Base-by-base conservation (phyloP, 2,888 invertebrate genomes). In the Tholera decimalis region DNA sequence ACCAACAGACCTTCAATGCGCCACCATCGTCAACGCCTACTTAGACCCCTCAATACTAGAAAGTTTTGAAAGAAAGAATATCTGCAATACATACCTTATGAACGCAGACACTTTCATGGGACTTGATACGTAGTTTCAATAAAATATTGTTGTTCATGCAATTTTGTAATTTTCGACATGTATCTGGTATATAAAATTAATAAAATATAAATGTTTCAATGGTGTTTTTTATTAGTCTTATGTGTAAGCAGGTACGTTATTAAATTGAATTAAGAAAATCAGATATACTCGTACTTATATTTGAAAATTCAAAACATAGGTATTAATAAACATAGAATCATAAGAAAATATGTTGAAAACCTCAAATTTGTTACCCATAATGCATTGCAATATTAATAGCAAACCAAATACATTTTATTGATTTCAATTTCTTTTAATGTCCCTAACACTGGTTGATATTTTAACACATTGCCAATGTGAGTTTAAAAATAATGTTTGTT, bases 21-120 rank as follows among this genome's bases (percentile, higher is more conserved):
- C 90, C 2, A 69, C 83, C 11, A 74, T 90, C 30, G 66, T 91
- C 22, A 89, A 90, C 57, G 56, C 70, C 33, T 69, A 87, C 53
- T 76, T 91, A 4, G 81, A 84, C 4, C 46, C 74, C 0, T 58
- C 74, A 5, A 64, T 86, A 11, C 24, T 87, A 8, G 77, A 87
- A 6, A 55, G 15, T 0, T 90, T 83, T 54, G 61, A 83, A 6
- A 72, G 71, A 2, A 83, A 63, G 35, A 90, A 90, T 50, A 80
- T 84, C 1, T 90, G 90, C 33, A 84, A 86, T 3, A 77, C 79
- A 9, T 87, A 83, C 37, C 54, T 72, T 3, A 41, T 0, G 13
- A 61, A 47, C 20, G n/a, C 26, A 9, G 0, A 0, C 11, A 11
- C 11, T n/a, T 65, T 33, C 37, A 61, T 70, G 61, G 18, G 1